A percentile compares a stretch with the other conserved stretches of the same genome.
phyloP scores from a whole-genome alignment of 2,888 invertebrate species.

The Orthosia gothica region DNA sequence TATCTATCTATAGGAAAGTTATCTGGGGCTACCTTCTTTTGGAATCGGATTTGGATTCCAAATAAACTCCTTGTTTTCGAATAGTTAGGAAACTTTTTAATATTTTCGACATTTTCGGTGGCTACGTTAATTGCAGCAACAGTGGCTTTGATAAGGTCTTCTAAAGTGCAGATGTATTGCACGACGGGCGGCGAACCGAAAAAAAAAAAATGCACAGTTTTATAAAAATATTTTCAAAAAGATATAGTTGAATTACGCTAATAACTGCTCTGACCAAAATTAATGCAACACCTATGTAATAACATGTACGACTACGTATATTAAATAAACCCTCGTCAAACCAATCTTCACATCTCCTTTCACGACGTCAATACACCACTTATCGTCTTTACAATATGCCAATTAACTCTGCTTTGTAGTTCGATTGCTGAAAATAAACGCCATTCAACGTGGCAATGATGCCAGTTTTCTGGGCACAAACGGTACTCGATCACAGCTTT shows the following conservation, averaged over 20 bases:
- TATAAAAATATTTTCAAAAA: not conserved
- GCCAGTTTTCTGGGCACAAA: not conserved
- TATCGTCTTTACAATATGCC: slow-evolving; percentile 39
- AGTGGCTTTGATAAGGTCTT: too few species aligned
- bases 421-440: slow-evolving; percentile 27
- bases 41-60: not conserved
- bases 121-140: too few species aligned
- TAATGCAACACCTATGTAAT: not conserved
- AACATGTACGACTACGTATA: not conserved
- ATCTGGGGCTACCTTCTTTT: not conserved
- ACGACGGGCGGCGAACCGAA: too few species aligned
- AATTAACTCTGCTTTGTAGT: slow-evolving; percentile 51
- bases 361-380: slow-evolving; percentile 21
- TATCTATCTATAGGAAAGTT: not conserved
- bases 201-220: too few species aligned
- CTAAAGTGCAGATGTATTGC: too few species aligned
- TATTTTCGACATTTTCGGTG: too few species aligned
- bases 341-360: slow-evolving; percentile 20
- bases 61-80: not conserved
- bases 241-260: too few species aligned
- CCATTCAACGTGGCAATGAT: slow-evolving; percentile 3
- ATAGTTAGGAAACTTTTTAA: too few species aligned
- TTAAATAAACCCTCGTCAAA: slow-evolving; percentile 16
- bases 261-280: not conserved
- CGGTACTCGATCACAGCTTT: not conserved